These are phyloP conservation scores for Pinctada fucata DNA, from an alignment of 2,888 invertebrate species.

Conservation along the genomic window DNA sequence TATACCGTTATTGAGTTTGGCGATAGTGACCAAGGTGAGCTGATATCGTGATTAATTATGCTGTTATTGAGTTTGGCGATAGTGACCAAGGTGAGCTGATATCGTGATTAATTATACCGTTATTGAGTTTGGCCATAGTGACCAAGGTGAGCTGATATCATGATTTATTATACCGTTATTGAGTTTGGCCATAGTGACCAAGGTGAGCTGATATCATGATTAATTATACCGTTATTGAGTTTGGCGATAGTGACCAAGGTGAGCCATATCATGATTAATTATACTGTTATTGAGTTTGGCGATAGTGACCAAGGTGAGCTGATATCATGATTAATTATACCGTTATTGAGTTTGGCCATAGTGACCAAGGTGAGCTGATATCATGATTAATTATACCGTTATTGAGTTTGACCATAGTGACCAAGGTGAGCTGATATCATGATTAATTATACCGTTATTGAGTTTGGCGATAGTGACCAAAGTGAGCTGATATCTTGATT, in stretches of 20 bases:
- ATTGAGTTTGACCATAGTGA: no score
- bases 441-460: constrained; percentile 69
- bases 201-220: no score
- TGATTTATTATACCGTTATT: no score
- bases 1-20: constrained; percentile 67
- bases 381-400: no score
- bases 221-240: constrained; percentile 69
- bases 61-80: no score
- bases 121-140: constrained; percentile 59
- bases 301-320: no score
- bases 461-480: constrained; percentile 57
- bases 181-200: no score
- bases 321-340: constrained; percentile 68
- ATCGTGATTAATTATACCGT: constrained; percentile 71
- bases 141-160: constrained; percentile 56
- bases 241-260: constrained; percentile 61
- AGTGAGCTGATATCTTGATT: constrained; percentile 50
- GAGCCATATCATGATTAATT: constrained; percentile 23
- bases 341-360: constrained; percentile 63
- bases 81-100: no score
- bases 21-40: constrained; percentile 60
- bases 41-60: neutral
- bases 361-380: constrained; percentile 57
- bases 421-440: no score
- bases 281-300: no score